Percentiles rank a stretch among this genome's conserved stretches.
Conservation (phyloP, 1,140 invertebrate genomes). For the Pseudomyrmex concolor region DNA sequence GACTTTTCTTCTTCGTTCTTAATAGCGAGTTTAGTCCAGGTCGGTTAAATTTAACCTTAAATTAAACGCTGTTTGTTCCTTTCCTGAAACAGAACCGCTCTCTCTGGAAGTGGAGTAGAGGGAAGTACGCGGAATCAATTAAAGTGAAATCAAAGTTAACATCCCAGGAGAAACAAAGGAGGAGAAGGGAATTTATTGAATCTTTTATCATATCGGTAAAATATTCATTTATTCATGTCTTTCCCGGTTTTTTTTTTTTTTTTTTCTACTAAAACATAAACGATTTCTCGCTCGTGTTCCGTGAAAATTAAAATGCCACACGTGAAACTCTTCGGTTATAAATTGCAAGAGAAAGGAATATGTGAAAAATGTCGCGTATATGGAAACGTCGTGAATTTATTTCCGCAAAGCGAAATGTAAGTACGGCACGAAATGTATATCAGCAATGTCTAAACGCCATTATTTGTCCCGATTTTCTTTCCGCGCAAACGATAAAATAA, state of each 20-base stretch:
- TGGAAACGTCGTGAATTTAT: not conserved
- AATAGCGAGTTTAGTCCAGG: constrained; percentile 17
- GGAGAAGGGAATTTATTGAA: not conserved
- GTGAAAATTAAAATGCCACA: not conserved
- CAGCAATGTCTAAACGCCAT: constrained; percentile 1
- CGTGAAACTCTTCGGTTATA: not conserved
- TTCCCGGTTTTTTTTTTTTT: not conserved
- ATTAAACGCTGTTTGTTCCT: constrained; percentile 22
- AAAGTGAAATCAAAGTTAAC: constrained; percentile 16
- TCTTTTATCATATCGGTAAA: not conserved
- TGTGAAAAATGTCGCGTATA: not conserved
- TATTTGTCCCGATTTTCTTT: constrained; percentile 4
- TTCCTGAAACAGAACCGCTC: not conserved
- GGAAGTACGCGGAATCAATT: constrained; percentile 16
- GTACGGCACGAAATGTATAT: not conserved
- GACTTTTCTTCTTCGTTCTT: not conserved
- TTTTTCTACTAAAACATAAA: not conserved
- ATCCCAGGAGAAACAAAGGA: not conserved
- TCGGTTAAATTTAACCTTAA: constrained; percentile 48
- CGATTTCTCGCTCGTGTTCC: not conserved
- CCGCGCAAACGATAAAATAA: too few species aligned
- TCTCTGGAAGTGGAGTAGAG: not conserved
- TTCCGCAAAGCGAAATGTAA: too few species aligned
- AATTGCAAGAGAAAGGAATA: too few species aligned
- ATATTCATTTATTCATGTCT: not conserved